Evolutionary conservation across 2,113 vertebrate species (phyloP).

Genomic region (Chaetops frenatus): DNA sequence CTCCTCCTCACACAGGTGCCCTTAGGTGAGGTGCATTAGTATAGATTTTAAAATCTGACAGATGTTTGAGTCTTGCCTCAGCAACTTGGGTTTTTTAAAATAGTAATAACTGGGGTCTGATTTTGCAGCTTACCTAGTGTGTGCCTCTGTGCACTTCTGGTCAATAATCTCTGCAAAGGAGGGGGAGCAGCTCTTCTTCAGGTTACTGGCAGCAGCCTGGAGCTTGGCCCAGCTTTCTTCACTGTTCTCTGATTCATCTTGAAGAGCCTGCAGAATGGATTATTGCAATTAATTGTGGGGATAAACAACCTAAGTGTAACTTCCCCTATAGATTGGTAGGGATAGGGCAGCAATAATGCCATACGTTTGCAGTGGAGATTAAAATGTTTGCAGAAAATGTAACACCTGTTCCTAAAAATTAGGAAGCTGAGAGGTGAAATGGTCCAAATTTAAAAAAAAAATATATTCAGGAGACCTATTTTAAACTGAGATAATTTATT

Average conservation of each 20-base stretch:
- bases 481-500: not conserved
- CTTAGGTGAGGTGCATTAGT: not conserved
- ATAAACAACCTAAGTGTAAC: not conserved
- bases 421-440: not conserved
- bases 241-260: constrained; percentile 66
- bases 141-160: constrained; percentile 57
- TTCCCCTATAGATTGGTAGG: not conserved
- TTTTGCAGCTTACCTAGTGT: constrained; percentile 62
- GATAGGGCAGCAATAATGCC: not conserved
- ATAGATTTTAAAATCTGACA: not conserved
- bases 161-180: constrained; percentile 67
- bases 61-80: not conserved
- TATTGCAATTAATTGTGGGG: not conserved
- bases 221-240: constrained; percentile 75
- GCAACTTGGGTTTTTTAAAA: not conserved
- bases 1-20: not conserved
- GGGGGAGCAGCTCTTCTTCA: constrained; percentile 69
- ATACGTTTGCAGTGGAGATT: not conserved
- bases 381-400: not conserved
- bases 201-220: constrained; percentile 24
- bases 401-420: not conserved
- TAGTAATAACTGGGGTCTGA: not conserved
- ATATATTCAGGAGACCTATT: not conserved
- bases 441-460: not conserved
- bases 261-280: constrained; percentile 71